A percentile compares a stretch with the other conserved stretches of the same genome.
These are phyloP conservation scores for Rhinoderma darwinii DNA, from an alignment of 2,113 vertebrate genomes.

Conservation along the genomic window DNA sequence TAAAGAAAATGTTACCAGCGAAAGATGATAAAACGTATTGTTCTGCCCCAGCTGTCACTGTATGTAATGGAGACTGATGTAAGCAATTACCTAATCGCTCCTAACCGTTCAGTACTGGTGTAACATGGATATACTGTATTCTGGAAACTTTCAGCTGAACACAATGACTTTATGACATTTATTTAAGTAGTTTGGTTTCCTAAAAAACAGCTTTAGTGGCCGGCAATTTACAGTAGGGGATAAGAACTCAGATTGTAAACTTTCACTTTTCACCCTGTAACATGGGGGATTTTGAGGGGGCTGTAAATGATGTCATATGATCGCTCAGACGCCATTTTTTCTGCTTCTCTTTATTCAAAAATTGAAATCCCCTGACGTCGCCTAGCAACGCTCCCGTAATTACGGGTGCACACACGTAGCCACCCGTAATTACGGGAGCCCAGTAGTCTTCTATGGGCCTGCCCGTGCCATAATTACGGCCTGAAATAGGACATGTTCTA, in stretches of 20 bases:
- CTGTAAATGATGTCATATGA: no score
- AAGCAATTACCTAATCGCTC: constrained; percentile 49
- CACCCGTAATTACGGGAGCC: no score
- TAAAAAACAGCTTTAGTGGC: not conserved
- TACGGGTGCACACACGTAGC: no score
- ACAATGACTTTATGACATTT: not conserved
- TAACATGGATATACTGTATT: constrained; percentile 4
- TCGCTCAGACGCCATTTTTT: no score
- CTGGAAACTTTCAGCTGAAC: not conserved
- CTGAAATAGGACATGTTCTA: no score
- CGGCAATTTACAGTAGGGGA: not conserved
- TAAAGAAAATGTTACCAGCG: constrained; percentile 44
- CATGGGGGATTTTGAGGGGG: not conserved
- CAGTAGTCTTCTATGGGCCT: no score
- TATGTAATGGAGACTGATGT: constrained; percentile 37
- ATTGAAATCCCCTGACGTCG: no score
- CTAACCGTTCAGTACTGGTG: constrained; percentile 25
- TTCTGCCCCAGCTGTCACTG: constrained; percentile 41
- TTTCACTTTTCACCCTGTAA: not conserved
- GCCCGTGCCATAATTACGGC: no score
- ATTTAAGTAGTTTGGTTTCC: not conserved
- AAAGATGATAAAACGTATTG: constrained; percentile 43
- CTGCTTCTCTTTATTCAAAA: no score
- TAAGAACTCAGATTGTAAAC: not conserved
- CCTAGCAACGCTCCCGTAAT: no score